Evolutionary conservation across 2,113 vertebrate species (phyloP).

Genomic region (Scomber colias): DNA sequence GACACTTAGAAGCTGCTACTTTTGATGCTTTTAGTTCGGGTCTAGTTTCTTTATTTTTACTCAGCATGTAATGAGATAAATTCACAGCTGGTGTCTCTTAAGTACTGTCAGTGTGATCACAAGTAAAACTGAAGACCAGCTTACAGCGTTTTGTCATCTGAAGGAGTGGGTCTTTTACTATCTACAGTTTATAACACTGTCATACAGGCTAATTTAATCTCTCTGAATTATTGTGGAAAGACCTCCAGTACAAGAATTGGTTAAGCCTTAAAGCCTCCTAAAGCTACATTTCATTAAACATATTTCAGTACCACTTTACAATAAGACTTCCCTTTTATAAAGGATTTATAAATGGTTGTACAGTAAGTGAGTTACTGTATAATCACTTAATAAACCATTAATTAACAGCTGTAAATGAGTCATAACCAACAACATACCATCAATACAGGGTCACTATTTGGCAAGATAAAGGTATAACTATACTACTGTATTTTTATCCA

Average conservation of each 20-base stretch:
- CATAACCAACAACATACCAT: too few species aligned
- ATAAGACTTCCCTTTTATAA: too few species aligned
- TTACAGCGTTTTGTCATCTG: background rate
- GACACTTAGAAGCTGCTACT: background rate
- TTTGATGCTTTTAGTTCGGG: background rate
- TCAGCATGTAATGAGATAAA: background rate
- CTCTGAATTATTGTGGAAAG: too few species aligned
- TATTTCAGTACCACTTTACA: too few species aligned
- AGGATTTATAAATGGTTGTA: too few species aligned
- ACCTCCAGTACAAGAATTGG: background rate
- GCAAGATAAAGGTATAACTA: too few species aligned
- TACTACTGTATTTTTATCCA: too few species aligned
- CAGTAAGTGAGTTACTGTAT: too few species aligned
- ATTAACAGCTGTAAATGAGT: too few species aligned
- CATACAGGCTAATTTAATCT: background rate
- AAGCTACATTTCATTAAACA: too few species aligned
- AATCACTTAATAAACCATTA: too few species aligned
- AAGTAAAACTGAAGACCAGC: background rate
- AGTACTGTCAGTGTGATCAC: background rate
- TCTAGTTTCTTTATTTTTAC: background rate
- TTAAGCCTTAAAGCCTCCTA: background rate
- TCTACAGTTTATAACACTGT: background rate
- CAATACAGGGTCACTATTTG: too few species aligned
- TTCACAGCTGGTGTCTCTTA: background rate
- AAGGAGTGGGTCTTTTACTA: background rate